Evolutionary conservation across 2,888 invertebrate genomes (phyloP).

Genomic region (Folsomia candida): DNA sequence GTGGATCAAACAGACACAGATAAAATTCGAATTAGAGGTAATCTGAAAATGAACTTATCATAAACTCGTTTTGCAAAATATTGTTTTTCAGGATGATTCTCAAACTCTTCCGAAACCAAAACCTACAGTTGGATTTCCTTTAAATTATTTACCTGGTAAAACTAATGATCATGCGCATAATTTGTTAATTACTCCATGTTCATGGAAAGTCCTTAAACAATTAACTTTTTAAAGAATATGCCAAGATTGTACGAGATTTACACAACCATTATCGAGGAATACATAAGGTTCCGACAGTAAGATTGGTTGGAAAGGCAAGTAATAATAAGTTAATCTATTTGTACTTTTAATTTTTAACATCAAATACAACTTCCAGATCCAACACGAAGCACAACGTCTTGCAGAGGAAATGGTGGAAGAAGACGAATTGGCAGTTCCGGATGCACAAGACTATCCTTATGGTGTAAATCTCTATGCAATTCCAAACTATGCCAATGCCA

Average conservation of each 20-base stretch:
- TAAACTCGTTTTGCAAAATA: background rate
- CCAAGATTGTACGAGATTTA: conserved; percentile 33
- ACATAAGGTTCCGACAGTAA: conserved; percentile 28
- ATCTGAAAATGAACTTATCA: background rate
- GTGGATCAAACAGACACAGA: conserved; percentile 30
- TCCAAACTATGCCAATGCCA: conserved; percentile 21
- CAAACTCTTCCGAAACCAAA: background rate
- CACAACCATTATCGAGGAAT: conserved; percentile 35
- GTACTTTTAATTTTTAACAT: no score
- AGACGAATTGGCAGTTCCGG: conserved; percentile 24
- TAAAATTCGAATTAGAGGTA: conserved; percentile 29
- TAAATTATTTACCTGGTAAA: conserved; percentile 12
- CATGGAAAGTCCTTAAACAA: background rate
- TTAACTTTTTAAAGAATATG: conserved; percentile 22
- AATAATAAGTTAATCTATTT: background rate
- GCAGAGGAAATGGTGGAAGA: conserved; percentile 26
- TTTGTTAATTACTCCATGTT: background rate
- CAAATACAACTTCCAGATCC: no score
- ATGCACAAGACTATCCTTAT: conserved; percentile 20
- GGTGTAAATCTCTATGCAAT: conserved; percentile 32
- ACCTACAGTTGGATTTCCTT: conserved; percentile 3
- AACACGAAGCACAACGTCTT: conserved; percentile 28
- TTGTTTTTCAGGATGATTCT: background rate
- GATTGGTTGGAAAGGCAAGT: conserved; percentile 27
- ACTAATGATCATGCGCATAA: background rate